Base-by-base conservation (phyloP, 1,140 invertebrate species). In the Drosophila oshimai region DNA sequence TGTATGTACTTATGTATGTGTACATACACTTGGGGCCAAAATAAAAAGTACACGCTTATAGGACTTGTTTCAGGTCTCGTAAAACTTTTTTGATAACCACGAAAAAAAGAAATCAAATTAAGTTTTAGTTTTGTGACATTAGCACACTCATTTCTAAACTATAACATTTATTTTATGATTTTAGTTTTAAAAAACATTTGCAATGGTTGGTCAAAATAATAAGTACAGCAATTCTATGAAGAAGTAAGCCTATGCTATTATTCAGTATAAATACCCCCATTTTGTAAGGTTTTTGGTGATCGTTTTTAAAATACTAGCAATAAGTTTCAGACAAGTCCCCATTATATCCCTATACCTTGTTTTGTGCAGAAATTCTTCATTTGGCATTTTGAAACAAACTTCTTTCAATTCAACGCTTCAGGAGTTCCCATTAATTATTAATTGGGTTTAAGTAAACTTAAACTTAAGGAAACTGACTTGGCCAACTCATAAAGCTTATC, bases 211-310 rank as follows among this genome's bases (percentile, higher is more conserved):
- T 26, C 26, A 26, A 26, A 26, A 26, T 26, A 26, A 26, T 26
- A 26, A 26, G 26, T 26, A 26, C 26, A 26, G 3, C 26, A 26
- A 26, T 26, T 26, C 26, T 26, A 26, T n/a, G n/a, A n/a, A n/a
- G n/a, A n/a, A n/a, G n/a, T n/a, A n/a, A n/a, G n/a, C n/a, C n/a
- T n/a, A n/a, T n/a, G n/a, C 26, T 26, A 26, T 4, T 26, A 26
- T 26, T 6, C 26, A 26, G 26, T 26, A 26, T 26, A 26, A 6
- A 3, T 6, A 26, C 26, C n/a, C 6, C 17, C 37, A 9, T 51
- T 51, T 51, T 51, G 33, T n/a, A 3, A 36, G n/a, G n/a, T n/a
- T 13, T 28, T 37, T 50, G n/a, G 29, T n/a, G 9, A 50, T 50
- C 37, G 2, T 20, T 28, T 28, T 51, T 37, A n/a, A 6, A 10